phyloP scores from a whole-genome alignment of 2,888 invertebrate species.

The Cistogaster globosa region DNA sequence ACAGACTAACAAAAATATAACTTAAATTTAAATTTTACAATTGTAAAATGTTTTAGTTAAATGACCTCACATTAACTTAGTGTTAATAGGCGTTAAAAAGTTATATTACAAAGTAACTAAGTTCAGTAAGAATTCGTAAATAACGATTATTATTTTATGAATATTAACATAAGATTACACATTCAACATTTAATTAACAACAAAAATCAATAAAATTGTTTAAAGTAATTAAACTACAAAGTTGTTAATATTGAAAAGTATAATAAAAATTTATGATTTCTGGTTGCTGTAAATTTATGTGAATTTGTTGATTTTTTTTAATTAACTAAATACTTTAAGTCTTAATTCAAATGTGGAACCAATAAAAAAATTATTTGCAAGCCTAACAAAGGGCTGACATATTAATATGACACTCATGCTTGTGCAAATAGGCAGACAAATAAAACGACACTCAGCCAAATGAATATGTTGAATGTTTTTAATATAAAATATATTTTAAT shows the following conservation, averaged over 20 bases:
- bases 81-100: too few relatives aligned
- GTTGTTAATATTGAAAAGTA: background rate
- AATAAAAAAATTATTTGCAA: conserved; percentile 59
- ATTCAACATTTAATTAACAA: too few relatives aligned
- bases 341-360: conserved; percentile 46
- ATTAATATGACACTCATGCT: conserved; percentile 27
- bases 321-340: conserved; percentile 39
- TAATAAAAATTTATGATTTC: conserved; percentile 24
- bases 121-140: too few relatives aligned
- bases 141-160: too few relatives aligned
- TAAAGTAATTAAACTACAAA: background rate
- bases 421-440: background rate
- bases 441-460: conserved; percentile 1
- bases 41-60: too few relatives aligned
- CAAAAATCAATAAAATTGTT: too few relatives aligned
- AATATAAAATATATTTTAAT: conserved; percentile 22
- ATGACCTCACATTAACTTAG: too few relatives aligned
- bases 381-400: conserved; percentile 54
- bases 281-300: conserved; percentile 41
- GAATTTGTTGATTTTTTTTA: conserved; percentile 4
- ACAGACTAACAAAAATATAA: too few relatives aligned
- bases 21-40: too few relatives aligned
- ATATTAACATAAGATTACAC: too few relatives aligned
- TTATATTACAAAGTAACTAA: too few relatives aligned
- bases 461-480: conserved; percentile 28